Evolutionary conservation across 2,888 invertebrate species (phyloP).

Genomic region (Lasioglossum calceatum): DNA sequence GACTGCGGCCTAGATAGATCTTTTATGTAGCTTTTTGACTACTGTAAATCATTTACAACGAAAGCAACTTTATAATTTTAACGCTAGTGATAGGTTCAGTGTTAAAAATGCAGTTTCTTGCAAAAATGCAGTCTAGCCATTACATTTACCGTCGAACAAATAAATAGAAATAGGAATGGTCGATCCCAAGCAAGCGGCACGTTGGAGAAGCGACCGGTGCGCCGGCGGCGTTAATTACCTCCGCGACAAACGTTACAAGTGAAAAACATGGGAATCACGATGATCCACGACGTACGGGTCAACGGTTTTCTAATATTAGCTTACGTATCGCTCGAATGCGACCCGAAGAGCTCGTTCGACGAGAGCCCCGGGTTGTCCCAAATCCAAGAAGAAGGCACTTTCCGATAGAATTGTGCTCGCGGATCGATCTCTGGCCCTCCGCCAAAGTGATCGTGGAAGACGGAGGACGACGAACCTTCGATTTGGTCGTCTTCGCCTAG

Average conservation of each 20-base stretch:
- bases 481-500: neutral
- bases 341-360: neutral
- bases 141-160: too few relatives aligned
- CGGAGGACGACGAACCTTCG: slow-evolving; percentile 3
- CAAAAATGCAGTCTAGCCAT: too few relatives aligned
- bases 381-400: slow-evolving; percentile 14
- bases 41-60: too few relatives aligned
- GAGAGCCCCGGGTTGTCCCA: neutral
- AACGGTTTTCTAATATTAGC: slow-evolving; percentile 13
- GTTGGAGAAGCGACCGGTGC: neutral
- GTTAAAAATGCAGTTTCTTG: too few relatives aligned
- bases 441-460: neutral
- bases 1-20: too few relatives aligned
- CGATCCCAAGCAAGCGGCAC: neutral
- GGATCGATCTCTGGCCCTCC: slow-evolving; percentile 5
- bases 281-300: neutral
- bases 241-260: neutral
- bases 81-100: too few relatives aligned
- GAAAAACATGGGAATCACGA: neutral
- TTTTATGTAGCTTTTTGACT: too few relatives aligned
- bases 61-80: too few relatives aligned
- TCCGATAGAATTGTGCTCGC: neutral
- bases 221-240: neutral
- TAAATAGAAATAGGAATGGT: too few relatives aligned
- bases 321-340: neutral